Evolutionary conservation across 2,888 invertebrate genomes (phyloP), one percentile per base, ranked within the genome.

Genomic region (Peribatodes rhomboidaria): DNA sequence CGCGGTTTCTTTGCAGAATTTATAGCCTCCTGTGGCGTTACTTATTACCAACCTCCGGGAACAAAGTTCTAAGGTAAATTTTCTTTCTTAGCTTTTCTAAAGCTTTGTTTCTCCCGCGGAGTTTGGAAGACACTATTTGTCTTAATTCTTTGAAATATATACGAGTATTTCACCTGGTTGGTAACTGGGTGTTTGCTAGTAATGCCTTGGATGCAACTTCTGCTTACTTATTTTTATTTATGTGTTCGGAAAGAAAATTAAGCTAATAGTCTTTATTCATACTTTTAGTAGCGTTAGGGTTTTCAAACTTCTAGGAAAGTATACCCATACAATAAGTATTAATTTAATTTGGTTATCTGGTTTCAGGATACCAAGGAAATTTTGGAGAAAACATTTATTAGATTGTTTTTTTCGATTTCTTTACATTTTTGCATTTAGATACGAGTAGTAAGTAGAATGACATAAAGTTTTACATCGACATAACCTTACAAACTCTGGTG

Each of bases 21-120:
- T 86, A 85, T 83, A 68, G 79, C 72, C 78, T 75, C 75, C 78
- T 75, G 78, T 72, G 81, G 79, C 77, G 76, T 83, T 81, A 84
- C 79, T 83, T 85, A 84, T 85, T 82, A 80, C 81, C 66, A 73
- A 73, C 77, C 77, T 71, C 72, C 70, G 69, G 72, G 68, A 75
- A 74, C 70, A 81, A 83, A 80, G 74, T 83, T 84, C 67, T 69
- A 70, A 78, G 78, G 77, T 76, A 76, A 76, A 81, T 82, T 81
- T 76, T 75, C 71, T 75, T 75, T 77, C 73, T 78, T 74, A 73
- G 77, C 74, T 78, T 81, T 79, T 77, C 69, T 75, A 77, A 81
- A 79, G 80, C 78, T 78, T 78, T 77, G 72, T 77, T 77, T 76
- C 76, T 76, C 69, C 61, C 61, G 67, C 65, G 61, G 69, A 67